These are phyloP conservation scores for Tenrec ecaudatus DNA, from an alignment of 2,113 vertebrate species.

Conservation along the genomic window DNA sequence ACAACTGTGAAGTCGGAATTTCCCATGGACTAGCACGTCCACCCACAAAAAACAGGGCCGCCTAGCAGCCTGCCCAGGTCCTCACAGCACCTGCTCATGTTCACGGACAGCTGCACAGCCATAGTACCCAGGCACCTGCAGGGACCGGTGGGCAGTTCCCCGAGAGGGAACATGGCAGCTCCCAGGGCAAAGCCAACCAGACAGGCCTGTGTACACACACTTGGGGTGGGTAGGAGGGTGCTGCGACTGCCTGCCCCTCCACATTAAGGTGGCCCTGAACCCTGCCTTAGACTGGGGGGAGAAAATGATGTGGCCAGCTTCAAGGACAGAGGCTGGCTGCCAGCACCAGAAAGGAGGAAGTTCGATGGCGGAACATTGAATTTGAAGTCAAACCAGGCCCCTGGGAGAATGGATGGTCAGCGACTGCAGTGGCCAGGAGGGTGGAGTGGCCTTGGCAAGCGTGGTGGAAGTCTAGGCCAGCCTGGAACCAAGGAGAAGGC, in stretches of 20 bases:
- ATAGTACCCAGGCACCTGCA: not conserved
- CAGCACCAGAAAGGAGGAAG: constrained; percentile 56
- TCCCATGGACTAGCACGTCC: fast-evolving
- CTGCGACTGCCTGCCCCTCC: not conserved
- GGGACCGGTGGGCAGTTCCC: not conserved
- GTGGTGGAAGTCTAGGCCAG: not conserved
- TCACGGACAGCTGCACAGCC: not conserved
- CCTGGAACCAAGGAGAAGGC: not conserved
- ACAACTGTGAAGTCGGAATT: not conserved
- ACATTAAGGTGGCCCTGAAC: not conserved
- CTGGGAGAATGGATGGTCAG: not conserved
- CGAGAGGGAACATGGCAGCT: not conserved
- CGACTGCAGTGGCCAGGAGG: not conserved
- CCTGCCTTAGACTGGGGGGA: constrained; percentile 57
- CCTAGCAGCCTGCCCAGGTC: not conserved
- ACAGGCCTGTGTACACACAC: fast-evolving
- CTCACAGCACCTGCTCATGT: not conserved
- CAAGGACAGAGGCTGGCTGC: constrained; percentile 19
- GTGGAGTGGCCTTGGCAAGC: not conserved
- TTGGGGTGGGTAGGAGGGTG: not conserved
- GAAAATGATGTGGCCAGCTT: constrained; percentile 62
- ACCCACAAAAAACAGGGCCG: not conserved
- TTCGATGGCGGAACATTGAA: constrained; percentile 72
- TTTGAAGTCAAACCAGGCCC: constrained; percentile 67
- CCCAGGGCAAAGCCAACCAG: not conserved